Evolutionary conservation across 1,140 invertebrate genomes (phyloP).

Genomic region (Conus ventricosus): DNA sequence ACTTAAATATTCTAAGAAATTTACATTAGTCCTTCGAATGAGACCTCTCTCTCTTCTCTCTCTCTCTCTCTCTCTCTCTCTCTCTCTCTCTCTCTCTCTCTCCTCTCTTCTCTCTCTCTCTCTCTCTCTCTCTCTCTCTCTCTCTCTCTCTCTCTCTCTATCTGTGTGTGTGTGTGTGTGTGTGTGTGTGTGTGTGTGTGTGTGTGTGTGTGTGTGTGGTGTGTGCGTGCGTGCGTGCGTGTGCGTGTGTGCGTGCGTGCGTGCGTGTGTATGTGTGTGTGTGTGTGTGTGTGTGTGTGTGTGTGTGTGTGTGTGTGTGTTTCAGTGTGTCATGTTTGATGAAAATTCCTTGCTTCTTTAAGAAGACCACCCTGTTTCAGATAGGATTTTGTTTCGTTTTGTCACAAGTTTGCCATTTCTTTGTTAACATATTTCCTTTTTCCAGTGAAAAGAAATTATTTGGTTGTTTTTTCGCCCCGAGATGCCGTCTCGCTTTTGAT

Average conservation of each 20-base stretch:
- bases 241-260: conserved; percentile 51
- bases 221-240: not conserved
- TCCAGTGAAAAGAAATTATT: not conserved
- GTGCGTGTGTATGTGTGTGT: conserved; percentile 51
- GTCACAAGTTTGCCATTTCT: not conserved
- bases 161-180: not conserved
- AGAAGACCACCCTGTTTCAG: not conserved
- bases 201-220: conserved; percentile 46
- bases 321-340: not conserved
- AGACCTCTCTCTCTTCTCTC: conserved; percentile 28
- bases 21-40: not conserved
- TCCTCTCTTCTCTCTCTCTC: conserved; percentile 32
- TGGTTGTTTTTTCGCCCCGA: not conserved
- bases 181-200: conserved; percentile 53
- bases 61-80: conserved; percentile 13
- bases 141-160: conserved; percentile 41
- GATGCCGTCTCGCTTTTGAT: not conserved
- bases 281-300: conserved; percentile 42
- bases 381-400: not conserved
- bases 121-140: conserved; percentile 16
- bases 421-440: not conserved
- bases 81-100: conserved; percentile 39
- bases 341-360: not conserved
- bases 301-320: not conserved
- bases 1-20: not conserved